Percentiles rank a stretch among this genome's conserved stretches.
These are phyloP conservation scores for Leptogaster cylindrica DNA, from an alignment of 2,888 invertebrate genomes.

Conservation along the genomic window DNA sequence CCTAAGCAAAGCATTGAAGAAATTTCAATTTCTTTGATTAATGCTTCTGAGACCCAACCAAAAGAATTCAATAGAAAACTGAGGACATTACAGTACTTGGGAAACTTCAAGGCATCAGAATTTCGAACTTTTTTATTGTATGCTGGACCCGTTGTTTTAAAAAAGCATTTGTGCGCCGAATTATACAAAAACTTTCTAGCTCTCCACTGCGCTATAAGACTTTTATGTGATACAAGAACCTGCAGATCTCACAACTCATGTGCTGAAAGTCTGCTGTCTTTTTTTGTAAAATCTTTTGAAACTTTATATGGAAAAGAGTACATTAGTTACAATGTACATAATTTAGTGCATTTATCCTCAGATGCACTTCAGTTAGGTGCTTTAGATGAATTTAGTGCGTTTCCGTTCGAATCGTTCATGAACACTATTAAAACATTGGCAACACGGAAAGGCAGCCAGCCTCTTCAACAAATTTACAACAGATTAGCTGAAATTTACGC, in stretches of 20 bases:
- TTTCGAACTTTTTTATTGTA: conserved; percentile 7
- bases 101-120: conserved; percentile 16
- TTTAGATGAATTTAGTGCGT: too few species aligned
- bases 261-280: background rate
- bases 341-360: background rate
- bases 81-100: background rate
- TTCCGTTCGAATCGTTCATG: background rate
- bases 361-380: background rate
- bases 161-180: background rate
- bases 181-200: conserved; percentile 2
- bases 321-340: conserved; percentile 24
- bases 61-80: conserved; percentile 11
- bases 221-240: background rate
- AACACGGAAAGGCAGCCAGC: too few species aligned
- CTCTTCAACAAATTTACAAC: too few species aligned
- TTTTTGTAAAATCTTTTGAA: background rate
- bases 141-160: background rate
- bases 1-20: background rate
- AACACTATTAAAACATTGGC: too few species aligned
- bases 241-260: background rate
- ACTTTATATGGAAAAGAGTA: background rate
- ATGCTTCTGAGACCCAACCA: background rate
- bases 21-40: background rate
- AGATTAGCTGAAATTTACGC: too few species aligned
- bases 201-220: background rate